These are phyloP conservation scores for Muscicapa striata DNA, from an alignment of 2,797 vertebrate species.

Conservation along the genomic window DNA sequence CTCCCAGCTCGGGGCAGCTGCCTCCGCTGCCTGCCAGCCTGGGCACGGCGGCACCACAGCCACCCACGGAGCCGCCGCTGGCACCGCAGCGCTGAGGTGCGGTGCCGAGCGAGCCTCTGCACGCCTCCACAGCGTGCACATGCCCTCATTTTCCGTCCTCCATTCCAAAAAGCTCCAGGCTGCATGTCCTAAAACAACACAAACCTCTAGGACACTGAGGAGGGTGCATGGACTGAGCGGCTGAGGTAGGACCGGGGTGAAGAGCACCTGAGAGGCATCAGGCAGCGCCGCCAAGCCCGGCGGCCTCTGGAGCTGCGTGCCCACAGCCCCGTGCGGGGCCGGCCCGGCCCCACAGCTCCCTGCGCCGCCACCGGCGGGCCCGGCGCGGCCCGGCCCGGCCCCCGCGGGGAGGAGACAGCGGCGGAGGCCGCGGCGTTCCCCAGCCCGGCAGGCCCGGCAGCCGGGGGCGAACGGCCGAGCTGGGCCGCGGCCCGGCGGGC, in stretches of 20 bases:
- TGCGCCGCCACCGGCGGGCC: background rate
- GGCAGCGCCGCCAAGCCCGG: accelerated
- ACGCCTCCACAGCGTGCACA: background rate
- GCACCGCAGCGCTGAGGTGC: background rate
- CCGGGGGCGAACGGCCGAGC: background rate
- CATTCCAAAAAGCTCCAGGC: background rate
- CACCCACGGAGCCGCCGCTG: background rate
- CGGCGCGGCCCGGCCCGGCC: background rate
- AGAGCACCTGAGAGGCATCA: background rate
- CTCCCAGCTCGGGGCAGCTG: accelerated
- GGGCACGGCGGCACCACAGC: accelerated
- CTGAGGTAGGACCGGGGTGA: background rate
- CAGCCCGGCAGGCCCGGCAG: background rate
- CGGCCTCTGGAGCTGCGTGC: accelerated
- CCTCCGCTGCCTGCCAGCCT: background rate
- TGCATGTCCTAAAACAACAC: background rate
- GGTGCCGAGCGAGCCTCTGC: background rate
- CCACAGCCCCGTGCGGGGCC: background rate
- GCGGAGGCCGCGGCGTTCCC: background rate
- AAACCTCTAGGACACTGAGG: accelerated
- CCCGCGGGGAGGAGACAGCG: constrained; percentile 23
- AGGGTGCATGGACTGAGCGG: background rate
- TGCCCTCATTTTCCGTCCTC: background rate
- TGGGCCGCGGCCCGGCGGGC: background rate
- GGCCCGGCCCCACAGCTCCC: background rate